Conservation (phyloP, 1,140 invertebrate species). For the Zeugodacus cucurbitae region DNA sequence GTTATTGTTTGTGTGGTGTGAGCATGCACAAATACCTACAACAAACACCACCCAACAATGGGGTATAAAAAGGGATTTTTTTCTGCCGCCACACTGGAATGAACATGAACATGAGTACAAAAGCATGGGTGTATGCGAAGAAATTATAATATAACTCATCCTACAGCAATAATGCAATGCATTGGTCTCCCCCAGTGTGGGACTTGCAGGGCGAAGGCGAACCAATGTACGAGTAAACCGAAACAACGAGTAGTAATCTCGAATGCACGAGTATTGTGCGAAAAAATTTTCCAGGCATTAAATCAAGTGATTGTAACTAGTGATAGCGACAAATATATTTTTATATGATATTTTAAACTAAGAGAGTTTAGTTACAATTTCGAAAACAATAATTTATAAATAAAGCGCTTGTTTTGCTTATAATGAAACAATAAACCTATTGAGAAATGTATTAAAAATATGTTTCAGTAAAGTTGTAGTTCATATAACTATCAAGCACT, state of each 20-base stretch:
- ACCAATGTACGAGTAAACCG: neutral
- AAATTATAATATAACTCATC: constrained; percentile 19
- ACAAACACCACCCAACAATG: neutral
- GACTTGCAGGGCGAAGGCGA: neutral
- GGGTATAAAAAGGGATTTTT: neutral
- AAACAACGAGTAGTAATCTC: neutral
- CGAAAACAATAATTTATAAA: too few relatives aligned
- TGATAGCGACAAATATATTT: too few relatives aligned
- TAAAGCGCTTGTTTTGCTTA: too few relatives aligned
- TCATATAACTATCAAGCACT: too few relatives aligned
- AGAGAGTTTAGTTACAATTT: too few relatives aligned
- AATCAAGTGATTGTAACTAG: neutral
- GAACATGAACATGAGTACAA: neutral
- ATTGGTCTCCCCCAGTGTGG: neutral
- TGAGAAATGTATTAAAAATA: too few relatives aligned
- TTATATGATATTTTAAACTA: too few relatives aligned
- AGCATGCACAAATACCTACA: neutral
- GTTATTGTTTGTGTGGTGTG: neutral
- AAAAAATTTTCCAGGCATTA: neutral
- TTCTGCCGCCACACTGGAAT: neutral
- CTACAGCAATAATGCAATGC: neutral
- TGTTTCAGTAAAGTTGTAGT: too few relatives aligned
- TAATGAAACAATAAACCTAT: too few relatives aligned
- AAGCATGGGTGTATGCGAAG: neutral
- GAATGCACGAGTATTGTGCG: neutral